phyloP scores from a whole-genome alignment of 2,888 invertebrate genomes.

The Drosophila prolongata region DNA sequence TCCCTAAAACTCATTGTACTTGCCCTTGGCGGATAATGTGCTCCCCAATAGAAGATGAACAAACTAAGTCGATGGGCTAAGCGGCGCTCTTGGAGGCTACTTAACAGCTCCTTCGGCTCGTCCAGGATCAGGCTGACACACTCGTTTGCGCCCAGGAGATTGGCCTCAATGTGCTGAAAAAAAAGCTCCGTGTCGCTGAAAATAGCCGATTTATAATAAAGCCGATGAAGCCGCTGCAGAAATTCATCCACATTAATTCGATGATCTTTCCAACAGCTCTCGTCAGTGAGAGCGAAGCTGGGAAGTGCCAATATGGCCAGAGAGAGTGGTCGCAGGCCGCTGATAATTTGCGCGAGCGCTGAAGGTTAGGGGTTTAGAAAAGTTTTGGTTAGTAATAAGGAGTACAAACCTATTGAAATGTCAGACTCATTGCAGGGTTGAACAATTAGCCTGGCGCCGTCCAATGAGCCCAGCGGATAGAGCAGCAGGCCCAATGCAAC shows the following conservation, averaged over 20 bases:
- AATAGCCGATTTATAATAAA: slow-evolving; percentile 79
- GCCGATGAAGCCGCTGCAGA: slow-evolving; percentile 78
- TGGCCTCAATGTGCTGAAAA: slow-evolving; percentile 80
- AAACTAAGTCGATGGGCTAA: slow-evolving; percentile 84
- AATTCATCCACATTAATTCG: slow-evolving; percentile 80
- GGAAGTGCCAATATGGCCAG: slow-evolving; percentile 73
- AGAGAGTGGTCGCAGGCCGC: slow-evolving; percentile 77
- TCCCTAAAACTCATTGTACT: slow-evolving; percentile 75
- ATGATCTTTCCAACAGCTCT: slow-evolving; percentile 49
- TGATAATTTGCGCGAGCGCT: slow-evolving; percentile 83
- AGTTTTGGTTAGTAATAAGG: not conserved
- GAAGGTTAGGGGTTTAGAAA: slow-evolving; percentile 2
- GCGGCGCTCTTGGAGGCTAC: slow-evolving; percentile 74
- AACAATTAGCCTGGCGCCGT: slow-evolving; percentile 30
- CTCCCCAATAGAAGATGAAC: slow-evolving; percentile 89
- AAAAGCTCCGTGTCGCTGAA: slow-evolving; percentile 80
- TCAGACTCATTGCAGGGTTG: slow-evolving; percentile 69
- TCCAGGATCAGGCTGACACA: slow-evolving; percentile 83
- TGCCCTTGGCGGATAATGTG: slow-evolving; percentile 85
- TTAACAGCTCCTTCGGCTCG: slow-evolving; percentile 75
- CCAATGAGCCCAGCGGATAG: not conserved
- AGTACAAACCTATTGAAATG: slow-evolving; percentile 67
- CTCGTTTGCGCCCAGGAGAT: slow-evolving; percentile 80
- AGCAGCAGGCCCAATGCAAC: slow-evolving; percentile 12
- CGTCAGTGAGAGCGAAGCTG: slow-evolving; percentile 19